A percentile compares a stretch with the other conserved stretches of the same genome.
Conservation (phyloP, 2,888 invertebrate species). For the Copidosoma aretas region DNA sequence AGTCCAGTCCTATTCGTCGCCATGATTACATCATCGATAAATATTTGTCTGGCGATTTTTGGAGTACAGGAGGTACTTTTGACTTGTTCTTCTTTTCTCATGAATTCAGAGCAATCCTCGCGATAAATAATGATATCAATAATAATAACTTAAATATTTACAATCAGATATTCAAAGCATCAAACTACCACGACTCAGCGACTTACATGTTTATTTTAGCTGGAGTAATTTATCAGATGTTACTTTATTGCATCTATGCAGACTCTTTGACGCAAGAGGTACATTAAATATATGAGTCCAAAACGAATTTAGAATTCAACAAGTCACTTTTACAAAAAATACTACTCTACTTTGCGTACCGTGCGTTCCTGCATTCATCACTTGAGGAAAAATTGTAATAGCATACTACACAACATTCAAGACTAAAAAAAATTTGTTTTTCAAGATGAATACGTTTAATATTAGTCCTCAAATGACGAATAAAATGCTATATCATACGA, state of each 20-base stretch:
- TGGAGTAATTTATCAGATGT: neutral
- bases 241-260: neutral
- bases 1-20: neutral
- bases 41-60: neutral
- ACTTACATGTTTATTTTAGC: neutral
- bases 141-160: neutral
- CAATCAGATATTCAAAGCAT: neutral
- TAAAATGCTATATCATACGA: too few relatives aligned
- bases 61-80: neutral
- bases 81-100: neutral
- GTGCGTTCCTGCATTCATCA: too few relatives aligned
- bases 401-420: too few relatives aligned
- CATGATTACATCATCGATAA: neutral
- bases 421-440: too few relatives aligned
- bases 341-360: too few relatives aligned
- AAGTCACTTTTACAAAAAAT: too few relatives aligned
- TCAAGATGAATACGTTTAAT: too few relatives aligned
- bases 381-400: too few relatives aligned
- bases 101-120: neutral
- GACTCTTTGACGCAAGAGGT: neutral
- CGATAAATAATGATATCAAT: neutral
- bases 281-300: neutral
- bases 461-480: too few relatives aligned
- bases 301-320: too few relatives aligned
- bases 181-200: neutral